A percentile compares a stretch with the other conserved stretches of the same genome.
These are phyloP conservation scores for Maylandia zebra DNA, from an alignment of 2,113 vertebrate species.

Conservation along the genomic window DNA sequence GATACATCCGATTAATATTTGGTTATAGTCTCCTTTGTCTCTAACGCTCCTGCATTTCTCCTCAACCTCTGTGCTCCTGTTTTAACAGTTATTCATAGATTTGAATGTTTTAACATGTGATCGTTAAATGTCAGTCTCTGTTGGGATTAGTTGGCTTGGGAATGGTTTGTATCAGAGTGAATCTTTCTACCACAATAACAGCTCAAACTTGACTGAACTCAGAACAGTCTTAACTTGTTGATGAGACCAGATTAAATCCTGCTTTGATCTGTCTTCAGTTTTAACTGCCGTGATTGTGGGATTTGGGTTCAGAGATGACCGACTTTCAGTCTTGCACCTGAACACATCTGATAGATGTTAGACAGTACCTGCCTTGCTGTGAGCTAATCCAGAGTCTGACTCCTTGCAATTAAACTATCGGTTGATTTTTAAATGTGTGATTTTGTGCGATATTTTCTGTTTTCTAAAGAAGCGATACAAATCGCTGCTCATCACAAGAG, in stretches of 20 bases:
- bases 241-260: not conserved
- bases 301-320: not conserved
- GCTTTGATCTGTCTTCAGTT: not conserved
- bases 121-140: not conserved
- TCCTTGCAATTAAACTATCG: not conserved
- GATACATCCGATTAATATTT: accelerated
- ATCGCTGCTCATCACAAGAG: accelerated
- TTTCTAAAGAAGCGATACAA: not conserved
- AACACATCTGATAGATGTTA: not conserved
- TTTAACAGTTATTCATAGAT: not conserved
- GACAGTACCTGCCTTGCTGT: not conserved
- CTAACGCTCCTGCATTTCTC: not conserved
- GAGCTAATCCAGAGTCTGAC: accelerated
- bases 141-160: not conserved
- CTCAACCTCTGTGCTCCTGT: not conserved
- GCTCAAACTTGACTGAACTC: not conserved
- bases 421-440: not conserved
- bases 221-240: not conserved
- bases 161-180: not conserved
- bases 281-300: not conserved
- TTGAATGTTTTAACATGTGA: not conserved
- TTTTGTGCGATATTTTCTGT: not conserved
- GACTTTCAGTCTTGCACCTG: not conserved
- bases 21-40: not conserved
- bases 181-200: not conserved